Evolutionary conservation across 2,113 vertebrate genomes (phyloP).

Genomic region (Psammodynastes pulverulentus): DNA sequence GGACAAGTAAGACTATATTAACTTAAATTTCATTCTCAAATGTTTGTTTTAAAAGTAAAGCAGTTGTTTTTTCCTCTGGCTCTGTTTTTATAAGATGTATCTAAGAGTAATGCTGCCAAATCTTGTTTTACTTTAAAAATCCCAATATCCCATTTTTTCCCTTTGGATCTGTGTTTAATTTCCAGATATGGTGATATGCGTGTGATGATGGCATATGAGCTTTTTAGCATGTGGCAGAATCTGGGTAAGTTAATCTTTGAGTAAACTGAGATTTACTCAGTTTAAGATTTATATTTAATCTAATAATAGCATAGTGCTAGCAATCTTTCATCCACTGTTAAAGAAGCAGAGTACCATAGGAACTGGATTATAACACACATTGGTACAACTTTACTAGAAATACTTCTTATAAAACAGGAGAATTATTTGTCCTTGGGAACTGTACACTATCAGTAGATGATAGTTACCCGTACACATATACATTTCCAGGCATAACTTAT

Average conservation of each 20-base stretch:
- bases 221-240: slow-evolving; percentile 91
- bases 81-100: slow-evolving; percentile 3
- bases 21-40: slow-evolving; percentile 20
- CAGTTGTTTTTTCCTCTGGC: not conserved
- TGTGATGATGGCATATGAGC: slow-evolving; percentile 88
- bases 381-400: not conserved
- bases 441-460: not conserved
- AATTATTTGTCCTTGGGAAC: not conserved
- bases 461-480: not conserved
- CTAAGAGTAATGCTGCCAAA: not conserved
- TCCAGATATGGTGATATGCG: slow-evolving; percentile 84
- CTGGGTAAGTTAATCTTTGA: slow-evolving; percentile 69
- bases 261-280: not conserved
- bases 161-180: slow-evolving; percentile 38
- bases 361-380: not conserved
- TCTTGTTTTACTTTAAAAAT: not conserved
- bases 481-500: not conserved
- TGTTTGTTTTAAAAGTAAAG: slow-evolving; percentile 24
- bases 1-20: slow-evolving; percentile 84
- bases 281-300: slow-evolving; percentile 8
- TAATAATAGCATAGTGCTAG: not conserved
- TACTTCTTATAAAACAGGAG: not conserved
- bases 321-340: not conserved
- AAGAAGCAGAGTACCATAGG: not conserved
- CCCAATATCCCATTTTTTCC: not conserved